Evolutionary conservation across 2,888 invertebrate genomes (phyloP), one percentile per base, ranked within the genome.

Genomic region (Oxytorus armatus): DNA sequence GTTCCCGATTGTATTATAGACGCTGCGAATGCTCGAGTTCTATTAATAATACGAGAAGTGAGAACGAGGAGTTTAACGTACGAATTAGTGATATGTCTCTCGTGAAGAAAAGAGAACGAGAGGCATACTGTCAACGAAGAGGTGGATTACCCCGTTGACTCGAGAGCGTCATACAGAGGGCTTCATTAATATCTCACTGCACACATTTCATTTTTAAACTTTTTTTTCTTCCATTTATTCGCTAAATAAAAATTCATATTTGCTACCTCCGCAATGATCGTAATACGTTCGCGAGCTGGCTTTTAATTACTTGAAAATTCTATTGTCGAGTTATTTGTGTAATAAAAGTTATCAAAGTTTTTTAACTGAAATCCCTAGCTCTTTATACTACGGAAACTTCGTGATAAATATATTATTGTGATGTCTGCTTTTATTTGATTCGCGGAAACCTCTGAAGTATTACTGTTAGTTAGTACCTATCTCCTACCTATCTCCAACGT

Each of bases 61-160:
- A 61, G 47, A 21, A 55, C 16, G 51, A 8, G 42, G 51, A 66
- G 79, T 76, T 76, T 44, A 61, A 76, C 72, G 72, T 72, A 59
- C 72, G 76, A 72, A 47, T 68, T 29, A 65, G 49, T 53, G 76
- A 61, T 47, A 14, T 61, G 66, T 55, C 66, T 72, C 47, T 59
- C 16, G 79, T 49, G 61, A 59, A 74, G 49, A 66, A n/a, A 59
- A 79, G 77, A 77, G 77, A 33, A 49, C 3, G 70, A 59, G 47
- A 42, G 55, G 47, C 16, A 39, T 16, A 29, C n/a, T 55, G 42
- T 63, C 70, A 79, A 72, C 70, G 66, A 65, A 23, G 65, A 73
- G 61, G 47, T 5, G 42, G 44, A 73, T 66, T 66, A 51, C 21
- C 47, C 18, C 14, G 70, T 18, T 44, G 51, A 25, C 53, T 76